Evolutionary conservation across 2,888 invertebrate species (phyloP).

Genomic region (Habroteleia sp.): DNA sequence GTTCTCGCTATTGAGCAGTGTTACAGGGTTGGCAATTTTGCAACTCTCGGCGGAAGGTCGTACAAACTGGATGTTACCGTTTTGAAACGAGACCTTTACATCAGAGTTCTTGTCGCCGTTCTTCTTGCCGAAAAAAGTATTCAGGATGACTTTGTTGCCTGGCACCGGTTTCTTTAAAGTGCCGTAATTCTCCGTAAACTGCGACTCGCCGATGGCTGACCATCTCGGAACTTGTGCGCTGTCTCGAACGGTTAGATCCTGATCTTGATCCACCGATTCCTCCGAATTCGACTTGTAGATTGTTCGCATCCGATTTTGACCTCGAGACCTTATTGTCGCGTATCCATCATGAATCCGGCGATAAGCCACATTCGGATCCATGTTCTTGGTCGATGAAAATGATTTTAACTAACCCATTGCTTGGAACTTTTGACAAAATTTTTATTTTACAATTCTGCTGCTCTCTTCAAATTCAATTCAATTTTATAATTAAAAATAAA

Average conservation of each 20-base stretch:
- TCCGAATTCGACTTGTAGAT: conserved; percentile 77
- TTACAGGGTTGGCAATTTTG: neutral
- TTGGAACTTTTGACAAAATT: no score
- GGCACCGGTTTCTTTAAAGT: conserved; percentile 67
- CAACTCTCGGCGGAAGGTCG: conserved; percentile 7
- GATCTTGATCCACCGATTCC: conserved; percentile 69
- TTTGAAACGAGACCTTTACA: conserved; percentile 4
- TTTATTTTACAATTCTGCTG: no score
- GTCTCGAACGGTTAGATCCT: conserved; percentile 62
- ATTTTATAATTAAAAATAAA: no score
- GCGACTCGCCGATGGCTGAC: conserved; percentile 69
- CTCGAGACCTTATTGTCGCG: conserved; percentile 89
- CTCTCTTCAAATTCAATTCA: no score
- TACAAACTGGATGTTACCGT: conserved; percentile 37
- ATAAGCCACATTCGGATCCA: conserved; percentile 76
- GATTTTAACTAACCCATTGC: conserved; percentile 9
- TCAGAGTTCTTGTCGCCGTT: conserved; percentile 2
- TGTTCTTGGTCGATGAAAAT: conserved; percentile 55
- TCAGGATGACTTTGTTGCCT: conserved; percentile 67
- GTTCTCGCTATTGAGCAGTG: no score
- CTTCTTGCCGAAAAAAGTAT: conserved; percentile 71
- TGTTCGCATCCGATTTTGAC: conserved; percentile 76
- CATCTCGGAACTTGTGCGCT: conserved; percentile 72
- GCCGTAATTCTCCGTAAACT: conserved; percentile 73
- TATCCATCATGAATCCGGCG: conserved; percentile 90